Evolutionary conservation across 2,113 vertebrate species (phyloP).

Genomic region (Anas platyrhynchos): DNA sequence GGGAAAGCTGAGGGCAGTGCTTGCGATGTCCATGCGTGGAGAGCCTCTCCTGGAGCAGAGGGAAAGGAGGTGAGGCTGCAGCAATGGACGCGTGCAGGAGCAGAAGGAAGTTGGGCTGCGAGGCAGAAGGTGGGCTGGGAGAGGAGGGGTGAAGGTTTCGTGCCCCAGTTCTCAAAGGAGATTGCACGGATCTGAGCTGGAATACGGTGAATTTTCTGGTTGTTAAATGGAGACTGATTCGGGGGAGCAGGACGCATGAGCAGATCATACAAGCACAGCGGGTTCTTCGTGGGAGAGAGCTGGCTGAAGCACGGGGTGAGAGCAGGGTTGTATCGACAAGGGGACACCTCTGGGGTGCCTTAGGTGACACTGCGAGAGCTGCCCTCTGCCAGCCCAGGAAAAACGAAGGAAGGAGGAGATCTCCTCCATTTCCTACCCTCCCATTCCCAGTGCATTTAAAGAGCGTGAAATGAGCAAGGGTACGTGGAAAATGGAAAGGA

Average conservation of each 20-base stretch:
- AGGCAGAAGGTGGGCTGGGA: background rate
- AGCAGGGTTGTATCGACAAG: background rate
- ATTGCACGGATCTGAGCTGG: accelerated
- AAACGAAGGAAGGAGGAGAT: background rate
- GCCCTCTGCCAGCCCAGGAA: background rate
- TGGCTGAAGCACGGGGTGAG: background rate
- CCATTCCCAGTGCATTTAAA: background rate
- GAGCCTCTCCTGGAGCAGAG: background rate
- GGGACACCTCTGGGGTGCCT: background rate
- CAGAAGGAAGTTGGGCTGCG: background rate
- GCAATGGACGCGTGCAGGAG: background rate
- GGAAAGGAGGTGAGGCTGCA: background rate
- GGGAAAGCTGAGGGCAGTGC: background rate
- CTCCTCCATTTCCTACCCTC: background rate
- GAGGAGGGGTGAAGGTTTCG: background rate
- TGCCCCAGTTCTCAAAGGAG: background rate
- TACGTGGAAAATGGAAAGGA: background rate
- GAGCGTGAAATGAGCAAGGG: background rate
- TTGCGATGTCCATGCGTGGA: background rate
- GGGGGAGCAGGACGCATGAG: background rate
- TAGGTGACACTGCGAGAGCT: background rate
- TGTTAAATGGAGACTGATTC: background rate
- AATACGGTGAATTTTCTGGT: background rate
- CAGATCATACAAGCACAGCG: background rate
- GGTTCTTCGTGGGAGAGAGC: background rate